Evolutionary conservation across 92 coral and sea anemone species (phyloP), one percentile per base, ranked within the genome.

Genomic region (Epizoanthus stellaris): DNA sequence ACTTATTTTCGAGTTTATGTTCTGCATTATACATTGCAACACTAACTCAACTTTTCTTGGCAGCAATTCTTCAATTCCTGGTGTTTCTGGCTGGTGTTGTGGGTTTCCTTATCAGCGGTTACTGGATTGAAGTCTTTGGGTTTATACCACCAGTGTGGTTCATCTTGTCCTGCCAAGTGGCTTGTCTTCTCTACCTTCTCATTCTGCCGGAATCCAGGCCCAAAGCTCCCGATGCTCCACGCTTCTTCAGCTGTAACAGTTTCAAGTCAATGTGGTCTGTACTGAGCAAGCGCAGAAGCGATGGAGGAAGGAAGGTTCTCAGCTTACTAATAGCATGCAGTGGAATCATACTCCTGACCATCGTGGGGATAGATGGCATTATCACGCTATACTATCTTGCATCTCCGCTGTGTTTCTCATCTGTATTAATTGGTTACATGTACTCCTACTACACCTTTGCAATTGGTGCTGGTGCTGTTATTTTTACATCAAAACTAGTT

Each of bases 91-190:
- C 85, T 17, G 90, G 90, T 9, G 71, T 72, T 11, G 68, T 87
- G 53, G 90, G 85, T 1, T 84, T 79, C 34, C 58, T 76, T 0
- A 71, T 84, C 70, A 87, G 90, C 59, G 90, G 90, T 17, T 73
- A 80, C 40, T 80, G 90, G 90, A 64, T 87, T 23, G 43, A 80
- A 13, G 57, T 40, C 30, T 66, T 87, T 45, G 90, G 90, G 21
- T 87, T 70, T 47, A 74, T 58, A 30, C 81, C 85, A 1, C 90
- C 90, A n/a, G 82, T 71, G 10, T 80, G 80, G 85, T 87, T 80
- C 65, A 60, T 87, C n/a, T 80, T 87, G 15, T 40, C 81, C 45
- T 80, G 90, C 54, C 73, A 80, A 21, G 14, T 80, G 20, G n/a
- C 15, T 25, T 63, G 74, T 14, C 42, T 87, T 25, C 79, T 87